Evolutionary conservation across 1,140 invertebrate genomes (phyloP).

Genomic region (Sitodiplosis mosellana): DNA sequence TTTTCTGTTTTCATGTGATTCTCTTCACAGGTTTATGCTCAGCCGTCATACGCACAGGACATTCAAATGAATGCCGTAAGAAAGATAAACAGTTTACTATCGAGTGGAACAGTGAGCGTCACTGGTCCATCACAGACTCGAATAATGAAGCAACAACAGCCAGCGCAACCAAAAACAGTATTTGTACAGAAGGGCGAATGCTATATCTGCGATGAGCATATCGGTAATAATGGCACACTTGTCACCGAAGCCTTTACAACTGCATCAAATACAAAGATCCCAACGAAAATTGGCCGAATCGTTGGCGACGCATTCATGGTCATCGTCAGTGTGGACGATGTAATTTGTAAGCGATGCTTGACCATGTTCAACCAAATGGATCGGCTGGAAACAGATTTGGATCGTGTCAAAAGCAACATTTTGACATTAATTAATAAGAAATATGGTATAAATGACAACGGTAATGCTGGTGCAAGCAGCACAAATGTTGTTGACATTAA

Average conservation of each 20-base stretch:
- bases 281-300: constrained; percentile 22
- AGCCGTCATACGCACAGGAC: background rate
- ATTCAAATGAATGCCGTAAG: constrained; percentile 13
- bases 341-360: constrained; percentile 22
- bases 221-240: constrained; percentile 3
- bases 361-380: constrained; percentile 24
- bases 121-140: constrained; percentile 21
- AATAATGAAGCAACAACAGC: constrained; percentile 15
- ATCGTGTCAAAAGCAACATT: constrained; percentile 20
- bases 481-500: background rate
- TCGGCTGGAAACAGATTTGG: constrained; percentile 21
- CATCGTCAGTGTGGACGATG: constrained; percentile 21
- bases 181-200: constrained; percentile 10
- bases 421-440: constrained; percentile 23
- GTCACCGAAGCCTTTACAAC: constrained; percentile 20
- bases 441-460: constrained; percentile 19
- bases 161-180: constrained; percentile 10
- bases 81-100: constrained; percentile 25
- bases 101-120: constrained; percentile 23
- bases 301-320: constrained; percentile 24
- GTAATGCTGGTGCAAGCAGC: background rate
- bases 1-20: no score
- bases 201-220: constrained; percentile 20
- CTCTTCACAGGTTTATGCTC: constrained; percentile 2
- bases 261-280: constrained; percentile 21